Percentiles rank a stretch among this genome's conserved stretches.
Conservation (phyloP, 2,797 vertebrate species). For the Avahi laniger region DNA sequence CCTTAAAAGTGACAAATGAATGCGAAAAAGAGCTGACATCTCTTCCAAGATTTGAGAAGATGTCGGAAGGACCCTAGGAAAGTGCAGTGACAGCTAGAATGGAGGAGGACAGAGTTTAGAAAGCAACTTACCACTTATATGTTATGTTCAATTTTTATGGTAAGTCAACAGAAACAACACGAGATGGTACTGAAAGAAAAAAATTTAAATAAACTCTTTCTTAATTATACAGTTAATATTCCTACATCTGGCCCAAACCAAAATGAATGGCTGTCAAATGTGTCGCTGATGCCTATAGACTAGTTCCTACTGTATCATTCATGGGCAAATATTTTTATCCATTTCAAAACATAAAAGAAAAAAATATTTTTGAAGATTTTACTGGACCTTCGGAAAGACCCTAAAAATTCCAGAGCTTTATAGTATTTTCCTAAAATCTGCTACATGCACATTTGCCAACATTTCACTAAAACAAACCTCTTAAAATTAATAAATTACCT, state of each 20-base stretch:
- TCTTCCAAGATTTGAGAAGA: conserved; percentile 43
- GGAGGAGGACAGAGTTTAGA: conserved; percentile 30
- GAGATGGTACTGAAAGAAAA: not conserved
- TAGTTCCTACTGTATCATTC: not conserved
- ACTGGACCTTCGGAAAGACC: not conserved
- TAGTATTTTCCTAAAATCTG: conserved; percentile 9
- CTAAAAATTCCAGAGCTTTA: conserved; percentile 7
- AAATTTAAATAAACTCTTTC: not conserved
- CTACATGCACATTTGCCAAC: conserved; percentile 32
- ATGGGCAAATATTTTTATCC: not conserved
- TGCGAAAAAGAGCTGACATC: conserved; percentile 59
- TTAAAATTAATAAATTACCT: conserved; percentile 74
- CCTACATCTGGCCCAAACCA: not conserved
- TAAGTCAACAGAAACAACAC: not conserved
- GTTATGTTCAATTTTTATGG: conserved; percentile 3
- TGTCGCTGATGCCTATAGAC: not conserved
- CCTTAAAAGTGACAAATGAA: conserved; percentile 71
- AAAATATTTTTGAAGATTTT: conserved; percentile 13
- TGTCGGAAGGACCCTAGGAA: conserved; percentile 27
- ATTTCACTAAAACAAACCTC: conserved; percentile 70
- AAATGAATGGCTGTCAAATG: not conserved
- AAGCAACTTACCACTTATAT: not conserved
- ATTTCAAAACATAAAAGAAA: not conserved
- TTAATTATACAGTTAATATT: not conserved
- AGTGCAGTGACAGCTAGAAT: conserved; percentile 19